Evolutionary conservation across 2,113 vertebrate genomes (phyloP).

Genomic region (Chionodraco myersi): DNA sequence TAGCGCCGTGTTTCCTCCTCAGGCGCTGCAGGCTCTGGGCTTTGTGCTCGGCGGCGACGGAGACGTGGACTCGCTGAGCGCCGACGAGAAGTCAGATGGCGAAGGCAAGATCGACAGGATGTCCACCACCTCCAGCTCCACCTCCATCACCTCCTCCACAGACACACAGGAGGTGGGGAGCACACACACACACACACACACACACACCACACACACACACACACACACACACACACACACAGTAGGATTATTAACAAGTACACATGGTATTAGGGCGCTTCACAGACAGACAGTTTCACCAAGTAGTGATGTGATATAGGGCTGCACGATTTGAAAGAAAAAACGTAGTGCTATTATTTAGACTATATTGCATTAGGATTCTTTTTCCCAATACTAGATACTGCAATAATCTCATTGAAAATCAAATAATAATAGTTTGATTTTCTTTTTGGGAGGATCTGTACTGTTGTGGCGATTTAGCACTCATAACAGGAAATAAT

Average conservation of each 20-base stretch:
- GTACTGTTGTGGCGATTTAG: no score
- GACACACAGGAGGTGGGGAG: conserved; percentile 89
- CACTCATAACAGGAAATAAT: no score
- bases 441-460: no score
- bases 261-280: background rate
- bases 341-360: no score
- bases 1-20: conserved; percentile 6
- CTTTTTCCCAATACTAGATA: no score
- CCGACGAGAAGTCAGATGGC: conserved; percentile 91
- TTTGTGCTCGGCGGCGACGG: conserved; percentile 91
- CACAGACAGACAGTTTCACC: background rate
- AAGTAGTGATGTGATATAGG: background rate
- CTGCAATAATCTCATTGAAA: no score
- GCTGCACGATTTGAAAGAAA: no score
- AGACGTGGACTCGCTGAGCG: conserved; percentile 89
- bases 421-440: no score
- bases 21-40: conserved; percentile 96
- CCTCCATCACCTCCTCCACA: conserved; percentile 89
- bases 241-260: conserved; percentile 7
- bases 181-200: conserved; percentile 10
- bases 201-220: background rate
- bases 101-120: conserved; percentile 90
- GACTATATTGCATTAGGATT: no score
- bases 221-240: conserved; percentile 3
- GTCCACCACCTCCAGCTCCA: conserved; percentile 92